Evolutionary conservation across 2,113 vertebrate species (phyloP), one percentile per base, ranked within the genome.

Genomic region (Sitta europaea): DNA sequence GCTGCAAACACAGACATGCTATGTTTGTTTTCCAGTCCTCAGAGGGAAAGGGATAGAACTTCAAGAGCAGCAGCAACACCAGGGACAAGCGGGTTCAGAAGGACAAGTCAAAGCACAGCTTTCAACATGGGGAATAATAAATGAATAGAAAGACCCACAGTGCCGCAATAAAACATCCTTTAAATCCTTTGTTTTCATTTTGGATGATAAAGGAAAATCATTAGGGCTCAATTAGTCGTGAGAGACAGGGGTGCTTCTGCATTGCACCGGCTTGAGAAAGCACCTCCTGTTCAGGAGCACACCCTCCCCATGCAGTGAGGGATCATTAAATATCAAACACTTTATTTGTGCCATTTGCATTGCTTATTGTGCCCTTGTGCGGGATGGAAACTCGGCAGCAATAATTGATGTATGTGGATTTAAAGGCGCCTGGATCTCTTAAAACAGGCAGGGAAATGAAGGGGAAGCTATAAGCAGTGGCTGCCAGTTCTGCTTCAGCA

Each of bases 141-240:
- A 85, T 72, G 14, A 55, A 71, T 53, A 75, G 53, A 82, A 75
- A 65, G 76, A 80, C 45, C 35, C 88, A 67, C 38, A 68, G 86
- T 0, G 4, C 61, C 0, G 0, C 72, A 86, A 62, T 80, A 92
- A 94, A 93, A 89, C 55, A 74, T 77, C 61, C 72, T 22, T 94
- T 67, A 84, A 91, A 81, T 84, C 86, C 65, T 96, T 88, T 94
- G 91, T 94, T 92, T 94, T 94, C 28, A 21, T 93, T 95, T 86
- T 2, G 4, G 63, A 71, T 61, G 43, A 90, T 92, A 93, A 92
- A 92, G 91, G 63, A 70, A 95, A 96, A 71, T 68, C 82, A 79
- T 92, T 86, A 86, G 63, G 67, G 55, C 67, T 92, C 91, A 90
- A 83, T 93, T 90, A 83, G 68, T 83, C 88, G 77, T 22, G 42